These are phyloP conservation scores for Dicentrarchus labrax DNA, from an alignment of 2,113 vertebrate genomes.

Conservation along the genomic window DNA sequence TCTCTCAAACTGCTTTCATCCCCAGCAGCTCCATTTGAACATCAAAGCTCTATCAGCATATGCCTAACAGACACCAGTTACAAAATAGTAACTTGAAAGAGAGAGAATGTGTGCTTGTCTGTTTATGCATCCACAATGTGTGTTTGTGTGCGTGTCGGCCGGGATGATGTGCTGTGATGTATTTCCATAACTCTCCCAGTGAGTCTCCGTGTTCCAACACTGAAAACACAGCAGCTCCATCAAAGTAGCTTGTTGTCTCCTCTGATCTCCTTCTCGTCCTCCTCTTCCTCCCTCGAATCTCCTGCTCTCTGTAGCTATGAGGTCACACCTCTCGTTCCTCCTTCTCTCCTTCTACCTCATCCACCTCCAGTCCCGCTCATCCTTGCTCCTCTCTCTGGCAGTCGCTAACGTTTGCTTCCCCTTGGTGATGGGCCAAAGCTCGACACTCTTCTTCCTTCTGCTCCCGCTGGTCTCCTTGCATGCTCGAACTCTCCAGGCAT, in stretches of 20 bases:
- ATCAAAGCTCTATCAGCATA: constrained; percentile 75
- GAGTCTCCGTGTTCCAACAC: constrained; percentile 68
- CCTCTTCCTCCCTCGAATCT: constrained; percentile 33
- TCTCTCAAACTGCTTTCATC: constrained; percentile 77
- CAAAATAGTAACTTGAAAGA: constrained; percentile 67
- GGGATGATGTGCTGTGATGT: constrained; percentile 49
- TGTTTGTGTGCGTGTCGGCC: constrained; percentile 22
- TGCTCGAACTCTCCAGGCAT: constrained; percentile 65
- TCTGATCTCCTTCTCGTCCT: constrained; percentile 65
- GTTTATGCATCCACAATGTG: constrained; percentile 54
- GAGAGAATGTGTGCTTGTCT: constrained; percentile 49
- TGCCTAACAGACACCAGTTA: constrained; percentile 73
- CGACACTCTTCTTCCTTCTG: constrained; percentile 50
- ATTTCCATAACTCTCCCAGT: constrained; percentile 53
- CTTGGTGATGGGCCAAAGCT: constrained; percentile 59
- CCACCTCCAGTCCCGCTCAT: constrained; percentile 20
- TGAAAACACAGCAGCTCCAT: constrained; percentile 63
- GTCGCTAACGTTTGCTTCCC: constrained; percentile 21
- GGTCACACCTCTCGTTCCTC: constrained; percentile 24
- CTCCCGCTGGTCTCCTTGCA: constrained; percentile 62
- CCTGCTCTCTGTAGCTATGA: constrained; percentile 33
- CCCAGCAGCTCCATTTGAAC: constrained; percentile 73
- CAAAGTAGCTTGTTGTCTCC: constrained; percentile 67
- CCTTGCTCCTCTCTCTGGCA: constrained; percentile 39
- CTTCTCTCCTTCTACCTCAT: constrained; percentile 6